Evolutionary conservation across 2,888 invertebrate genomes (phyloP), one percentile per base, ranked within the genome.

Genomic region (Desoria tigrina): DNA sequence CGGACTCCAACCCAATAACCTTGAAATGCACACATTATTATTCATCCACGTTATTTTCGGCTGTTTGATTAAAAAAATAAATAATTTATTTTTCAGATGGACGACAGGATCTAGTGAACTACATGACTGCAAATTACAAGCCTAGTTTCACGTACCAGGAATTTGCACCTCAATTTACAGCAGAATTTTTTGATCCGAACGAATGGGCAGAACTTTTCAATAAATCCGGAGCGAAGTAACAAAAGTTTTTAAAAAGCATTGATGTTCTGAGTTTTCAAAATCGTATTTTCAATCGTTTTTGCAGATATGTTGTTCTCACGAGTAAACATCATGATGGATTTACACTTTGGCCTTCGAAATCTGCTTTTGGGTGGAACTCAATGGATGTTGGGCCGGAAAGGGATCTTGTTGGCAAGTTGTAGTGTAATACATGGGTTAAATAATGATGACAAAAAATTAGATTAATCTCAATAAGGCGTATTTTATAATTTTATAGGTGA

Each of bases 291-390:
- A n/a, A n/a, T n/a, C n/a, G n/a, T n/a, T n/a, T n/a, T n/a, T n/a
- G n/a, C n/a, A n/a, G n/a, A n/a, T n/a, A 92, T 78, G 84, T 92
- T 1, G 90, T 93, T 0, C 79, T 93, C 42, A 92, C 92, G 7
- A 90, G 89, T 78, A 93, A 93, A 80, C 93, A 93, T 79, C 92
- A 93, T 79, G 93, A 94, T 79, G 93, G 93, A 0, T 94, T 83
- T 78, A 87, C 91, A 4, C 78, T 91, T 56, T 93, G 92, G 86
- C 91, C 92, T n/a, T 90, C 92, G 0, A 85, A 84, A 73, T 85
- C 86, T 60, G 87, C 90, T 0, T 95, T 88, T 78, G 89, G 90
- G 77, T 93, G 93, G 93, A 93, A 93, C 79, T 81, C 92, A 0
- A 81, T 85, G 77, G 91, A 90, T 75, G 84, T 89, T 58, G 92